phyloP scores from a whole-genome alignment of 2,113 vertebrate genomes.

The Xyliphius kryptos region DNA sequence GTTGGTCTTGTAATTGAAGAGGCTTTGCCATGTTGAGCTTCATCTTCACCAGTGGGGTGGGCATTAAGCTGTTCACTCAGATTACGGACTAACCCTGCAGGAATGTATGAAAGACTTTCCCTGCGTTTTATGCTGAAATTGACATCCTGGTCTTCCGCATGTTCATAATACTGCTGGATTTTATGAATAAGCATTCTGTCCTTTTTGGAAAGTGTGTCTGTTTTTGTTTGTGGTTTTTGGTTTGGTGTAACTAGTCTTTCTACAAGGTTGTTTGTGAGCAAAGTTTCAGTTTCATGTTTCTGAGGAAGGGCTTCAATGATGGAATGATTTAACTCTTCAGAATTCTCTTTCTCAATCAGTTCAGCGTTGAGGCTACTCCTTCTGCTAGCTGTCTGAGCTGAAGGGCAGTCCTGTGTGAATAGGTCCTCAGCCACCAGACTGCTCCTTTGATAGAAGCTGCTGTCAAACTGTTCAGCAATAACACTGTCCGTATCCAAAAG shows the following conservation, averaged over 20 bases:
- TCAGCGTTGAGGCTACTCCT: conserved; percentile 71
- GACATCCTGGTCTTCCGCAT: conserved; percentile 75
- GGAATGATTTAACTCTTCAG: conserved; percentile 30
- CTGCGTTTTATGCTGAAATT: conserved; percentile 79
- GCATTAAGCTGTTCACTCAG: conserved; percentile 75
- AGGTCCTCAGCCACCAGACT: conserved; percentile 74
- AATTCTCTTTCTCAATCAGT: conserved; percentile 51
- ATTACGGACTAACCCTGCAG: conserved; percentile 83
- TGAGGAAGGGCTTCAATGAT: conserved; percentile 23
- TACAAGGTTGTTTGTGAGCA: conserved; percentile 25
- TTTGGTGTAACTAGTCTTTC: conserved; percentile 48
- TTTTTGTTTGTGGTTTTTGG: conserved; percentile 50
- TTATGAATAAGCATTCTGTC: conserved; percentile 82
- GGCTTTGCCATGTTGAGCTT: conserved; percentile 39
- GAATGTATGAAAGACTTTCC: conserved; percentile 92
- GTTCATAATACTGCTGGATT: conserved; percentile 83
- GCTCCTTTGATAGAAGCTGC: conserved; percentile 70
- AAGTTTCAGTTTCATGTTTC: conserved; percentile 1
- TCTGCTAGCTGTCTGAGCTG: conserved; percentile 56
- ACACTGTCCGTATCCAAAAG: conserved; percentile 79
- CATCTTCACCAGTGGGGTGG: conserved; percentile 55
- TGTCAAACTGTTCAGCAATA: conserved; percentile 70
- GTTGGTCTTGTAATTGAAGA: conserved; percentile 52
- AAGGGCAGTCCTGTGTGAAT: conserved; percentile 56
- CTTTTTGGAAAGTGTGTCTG: conserved; percentile 72